Conservation (phyloP, 2,888 invertebrate species). For the Thumatha senex region DNA sequence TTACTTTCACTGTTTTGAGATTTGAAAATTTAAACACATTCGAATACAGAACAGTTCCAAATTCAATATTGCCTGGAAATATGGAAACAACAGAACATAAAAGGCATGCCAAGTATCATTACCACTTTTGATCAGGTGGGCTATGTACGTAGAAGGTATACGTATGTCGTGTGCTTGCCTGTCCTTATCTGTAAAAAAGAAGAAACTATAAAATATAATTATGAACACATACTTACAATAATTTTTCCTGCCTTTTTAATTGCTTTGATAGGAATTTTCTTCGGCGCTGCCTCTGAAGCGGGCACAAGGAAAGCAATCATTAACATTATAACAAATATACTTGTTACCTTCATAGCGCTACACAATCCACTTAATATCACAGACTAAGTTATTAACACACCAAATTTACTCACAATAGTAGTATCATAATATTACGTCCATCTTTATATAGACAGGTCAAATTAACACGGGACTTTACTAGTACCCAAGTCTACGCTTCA, state of each 20-base stretch:
- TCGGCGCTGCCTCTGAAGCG: conserved; percentile 38
- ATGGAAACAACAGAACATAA: too few relatives aligned
- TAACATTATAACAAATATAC: conserved; percentile 20
- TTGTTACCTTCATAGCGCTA: conserved; percentile 36
- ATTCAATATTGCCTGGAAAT: too few relatives aligned
- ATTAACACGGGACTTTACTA: conserved; percentile 4
- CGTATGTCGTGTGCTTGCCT: too few relatives aligned
- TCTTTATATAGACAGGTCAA: background rate
- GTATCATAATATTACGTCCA: background rate
- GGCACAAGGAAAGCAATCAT: conserved; percentile 24
- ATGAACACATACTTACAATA: conserved; percentile 38
- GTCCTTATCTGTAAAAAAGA: background rate
- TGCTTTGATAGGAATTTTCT: conserved; percentile 48
- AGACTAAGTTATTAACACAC: background rate
- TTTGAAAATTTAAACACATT: too few relatives aligned
- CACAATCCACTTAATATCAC: background rate
- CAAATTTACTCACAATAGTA: background rate
- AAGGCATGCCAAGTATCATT: too few relatives aligned
- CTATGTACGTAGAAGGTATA: too few relatives aligned
- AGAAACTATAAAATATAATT: background rate
- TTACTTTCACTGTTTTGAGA: too few relatives aligned
- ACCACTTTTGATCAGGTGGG: too few relatives aligned
- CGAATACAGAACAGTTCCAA: too few relatives aligned
- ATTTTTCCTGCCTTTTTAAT: conserved; percentile 47
- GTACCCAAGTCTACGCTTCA: background rate